These are phyloP conservation scores for Cyclophora punctaria DNA, from an alignment of 2,888 invertebrate species.

Conservation along the genomic window DNA sequence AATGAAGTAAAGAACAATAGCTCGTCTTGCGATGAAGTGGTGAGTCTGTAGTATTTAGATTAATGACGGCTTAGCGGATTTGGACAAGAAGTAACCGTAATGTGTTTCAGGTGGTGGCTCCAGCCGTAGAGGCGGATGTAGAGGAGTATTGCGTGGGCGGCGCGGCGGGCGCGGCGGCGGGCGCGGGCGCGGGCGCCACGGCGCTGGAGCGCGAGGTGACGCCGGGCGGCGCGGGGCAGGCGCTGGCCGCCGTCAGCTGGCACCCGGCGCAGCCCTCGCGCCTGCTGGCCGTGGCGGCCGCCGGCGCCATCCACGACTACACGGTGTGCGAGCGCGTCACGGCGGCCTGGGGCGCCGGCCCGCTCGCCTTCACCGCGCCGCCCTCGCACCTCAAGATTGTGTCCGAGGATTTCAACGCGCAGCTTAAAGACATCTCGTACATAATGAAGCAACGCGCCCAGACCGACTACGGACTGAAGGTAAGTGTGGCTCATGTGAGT, in stretches of 20 bases:
- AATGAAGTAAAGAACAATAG: conserved; percentile 28
- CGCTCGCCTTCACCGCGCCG: conserved; percentile 50
- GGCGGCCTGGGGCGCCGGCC: conserved; percentile 85
- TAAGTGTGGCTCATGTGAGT: conserved; percentile 28
- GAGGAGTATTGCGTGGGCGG: conserved; percentile 36
- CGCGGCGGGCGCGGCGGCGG: conserved; percentile 47
- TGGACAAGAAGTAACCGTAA: no score
- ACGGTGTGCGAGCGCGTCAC: conserved; percentile 88
- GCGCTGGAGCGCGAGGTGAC: conserved; percentile 30
- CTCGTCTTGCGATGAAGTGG: conserved; percentile 23
- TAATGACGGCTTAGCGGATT: no score
- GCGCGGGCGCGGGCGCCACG: conserved; percentile 38
- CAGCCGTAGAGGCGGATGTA: conserved; percentile 39
- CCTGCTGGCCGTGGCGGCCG: conserved; percentile 76
- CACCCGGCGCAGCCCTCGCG: conserved; percentile 88
- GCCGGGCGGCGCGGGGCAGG: conserved; percentile 61
- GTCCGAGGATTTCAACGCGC: conserved; percentile 58
- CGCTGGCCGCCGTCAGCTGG: conserved; percentile 88
- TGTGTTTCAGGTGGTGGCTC: conserved; percentile 19
- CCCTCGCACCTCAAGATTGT: conserved; percentile 64
- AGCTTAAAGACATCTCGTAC: conserved; percentile 81
- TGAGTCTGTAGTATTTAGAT: conserved; percentile 11
- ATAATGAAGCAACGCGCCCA: conserved; percentile 82
- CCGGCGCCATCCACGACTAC: conserved; percentile 79
- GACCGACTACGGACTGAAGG: conserved; percentile 87